Percentiles rank a stretch among this genome's conserved stretches.
Evolutionary conservation across 2,113 vertebrate species (phyloP).

Genomic region (Tonatia bakeri): DNA sequence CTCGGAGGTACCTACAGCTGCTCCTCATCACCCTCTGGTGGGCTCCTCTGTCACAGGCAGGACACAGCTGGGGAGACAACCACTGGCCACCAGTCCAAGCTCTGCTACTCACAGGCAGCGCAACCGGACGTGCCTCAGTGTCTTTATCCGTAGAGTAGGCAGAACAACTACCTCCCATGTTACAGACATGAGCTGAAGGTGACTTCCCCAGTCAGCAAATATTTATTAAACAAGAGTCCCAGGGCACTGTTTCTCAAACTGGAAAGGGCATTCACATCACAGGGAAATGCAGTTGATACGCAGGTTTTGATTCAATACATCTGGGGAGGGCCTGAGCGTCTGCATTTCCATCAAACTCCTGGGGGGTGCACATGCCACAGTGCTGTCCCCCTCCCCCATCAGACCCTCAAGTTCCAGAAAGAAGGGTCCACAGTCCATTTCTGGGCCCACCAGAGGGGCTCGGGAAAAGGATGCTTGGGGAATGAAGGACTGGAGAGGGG

Average conservation of each 20-base stretch:
- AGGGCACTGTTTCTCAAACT: not conserved
- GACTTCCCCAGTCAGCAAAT: not conserved
- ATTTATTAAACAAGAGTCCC: not conserved
- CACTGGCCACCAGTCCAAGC: not conserved
- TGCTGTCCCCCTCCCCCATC: fast-evolving
- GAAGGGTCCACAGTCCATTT: not conserved
- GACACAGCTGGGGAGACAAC: not conserved
- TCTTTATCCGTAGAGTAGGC: not conserved
- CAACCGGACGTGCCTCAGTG: not conserved
- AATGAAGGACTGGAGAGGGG: not conserved
- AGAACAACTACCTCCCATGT: not conserved
- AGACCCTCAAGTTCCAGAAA: not conserved
- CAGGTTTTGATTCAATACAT: not conserved
- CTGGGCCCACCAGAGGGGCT: not conserved
- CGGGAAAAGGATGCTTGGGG: not conserved
- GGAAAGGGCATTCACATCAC: not conserved
- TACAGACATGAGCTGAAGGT: not conserved
- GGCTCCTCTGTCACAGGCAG: not conserved
- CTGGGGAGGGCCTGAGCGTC: too few species aligned
- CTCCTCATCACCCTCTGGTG: not conserved
- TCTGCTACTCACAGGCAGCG: not conserved
- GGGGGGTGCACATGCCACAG: not conserved
- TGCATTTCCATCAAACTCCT: not conserved
- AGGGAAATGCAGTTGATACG: not conserved
- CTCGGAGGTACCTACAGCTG: not conserved